Evolutionary conservation across 2,888 invertebrate genomes (phyloP).

Genomic region (Marasmarcha lunaedactyla): DNA sequence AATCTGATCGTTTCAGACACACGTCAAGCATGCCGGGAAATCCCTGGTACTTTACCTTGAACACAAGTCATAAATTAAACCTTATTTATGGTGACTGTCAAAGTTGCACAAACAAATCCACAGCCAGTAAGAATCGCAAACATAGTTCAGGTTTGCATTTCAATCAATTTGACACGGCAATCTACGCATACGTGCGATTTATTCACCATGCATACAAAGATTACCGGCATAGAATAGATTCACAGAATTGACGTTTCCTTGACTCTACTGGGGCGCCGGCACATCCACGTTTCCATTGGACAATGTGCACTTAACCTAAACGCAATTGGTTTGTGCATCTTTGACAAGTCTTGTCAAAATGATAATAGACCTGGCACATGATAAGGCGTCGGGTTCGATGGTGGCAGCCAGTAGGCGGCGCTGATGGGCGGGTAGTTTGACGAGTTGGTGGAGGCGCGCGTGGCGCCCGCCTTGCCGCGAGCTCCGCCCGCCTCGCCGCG

Average conservation of each 20-base stretch:
- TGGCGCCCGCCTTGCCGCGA: slow-evolving; percentile 42
- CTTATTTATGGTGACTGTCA: too few species aligned
- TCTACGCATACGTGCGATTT: background rate
- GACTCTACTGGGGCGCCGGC: background rate
- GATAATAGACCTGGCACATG: slow-evolving; percentile 82
- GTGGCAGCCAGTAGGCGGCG: slow-evolving; percentile 87
- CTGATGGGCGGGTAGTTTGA: slow-evolving; percentile 82
- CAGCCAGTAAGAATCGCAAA: too few species aligned
- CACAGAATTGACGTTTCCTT: background rate
- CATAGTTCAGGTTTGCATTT: too few species aligned
- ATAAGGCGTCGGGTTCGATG: slow-evolving; percentile 83
- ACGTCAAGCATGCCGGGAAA: too few species aligned
- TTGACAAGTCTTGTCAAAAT: background rate
- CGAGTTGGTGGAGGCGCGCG: slow-evolving; percentile 27
- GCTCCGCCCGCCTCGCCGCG: slow-evolving; percentile 62
- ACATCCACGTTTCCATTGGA: background rate
- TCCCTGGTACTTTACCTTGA: too few species aligned
- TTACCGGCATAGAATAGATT: background rate
- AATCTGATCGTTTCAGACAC: too few species aligned
- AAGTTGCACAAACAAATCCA: too few species aligned
- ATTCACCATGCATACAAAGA: background rate
- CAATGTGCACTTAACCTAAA: too few species aligned
- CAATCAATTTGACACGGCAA: background rate
- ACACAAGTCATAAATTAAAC: too few species aligned
- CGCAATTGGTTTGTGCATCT: background rate